Conservation (phyloP, 2,888 invertebrate genomes). For the Galeruca laticollis region DNA sequence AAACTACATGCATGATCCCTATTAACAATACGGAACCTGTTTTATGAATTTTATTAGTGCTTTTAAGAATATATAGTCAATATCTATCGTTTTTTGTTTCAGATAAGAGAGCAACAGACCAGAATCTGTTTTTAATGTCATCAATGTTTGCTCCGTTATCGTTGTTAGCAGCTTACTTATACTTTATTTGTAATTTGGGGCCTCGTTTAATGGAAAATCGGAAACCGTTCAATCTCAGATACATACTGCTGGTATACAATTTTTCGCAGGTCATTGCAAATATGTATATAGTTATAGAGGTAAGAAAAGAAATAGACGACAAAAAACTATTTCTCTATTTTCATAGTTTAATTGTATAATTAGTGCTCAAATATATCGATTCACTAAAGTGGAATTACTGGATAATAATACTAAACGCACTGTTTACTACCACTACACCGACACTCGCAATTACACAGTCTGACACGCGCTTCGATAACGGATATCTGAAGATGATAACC, state of each 20-base stretch:
- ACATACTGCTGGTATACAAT: constrained; percentile 50
- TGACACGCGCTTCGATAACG: no score
- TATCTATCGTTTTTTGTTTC: constrained; percentile 33
- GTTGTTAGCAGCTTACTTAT: constrained; percentile 46
- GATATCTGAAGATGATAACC: no score
- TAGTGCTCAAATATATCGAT: neutral
- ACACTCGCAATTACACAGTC: no score
- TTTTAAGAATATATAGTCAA: no score
- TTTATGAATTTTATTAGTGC: no score
- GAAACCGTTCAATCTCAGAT: constrained; percentile 50
- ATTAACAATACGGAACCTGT: no score
- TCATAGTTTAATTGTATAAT: neutral
- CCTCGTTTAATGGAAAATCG: constrained; percentile 54
- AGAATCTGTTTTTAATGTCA: constrained; percentile 45
- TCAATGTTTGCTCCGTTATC: constrained; percentile 46
- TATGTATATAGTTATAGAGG: constrained; percentile 44
- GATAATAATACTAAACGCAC: no score
- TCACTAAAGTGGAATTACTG: no score
- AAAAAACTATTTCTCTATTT: neutral
- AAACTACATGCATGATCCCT: no score
- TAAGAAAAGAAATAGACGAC: constrained; percentile 33
- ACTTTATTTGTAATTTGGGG: constrained; percentile 50
- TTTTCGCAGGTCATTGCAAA: constrained; percentile 51
- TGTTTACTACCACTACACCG: no score
- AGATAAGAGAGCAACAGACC: constrained; percentile 50